Evolutionary conservation across 2,797 vertebrate genomes (phyloP).

Genomic region (Urocyon cinereoargenteus): DNA sequence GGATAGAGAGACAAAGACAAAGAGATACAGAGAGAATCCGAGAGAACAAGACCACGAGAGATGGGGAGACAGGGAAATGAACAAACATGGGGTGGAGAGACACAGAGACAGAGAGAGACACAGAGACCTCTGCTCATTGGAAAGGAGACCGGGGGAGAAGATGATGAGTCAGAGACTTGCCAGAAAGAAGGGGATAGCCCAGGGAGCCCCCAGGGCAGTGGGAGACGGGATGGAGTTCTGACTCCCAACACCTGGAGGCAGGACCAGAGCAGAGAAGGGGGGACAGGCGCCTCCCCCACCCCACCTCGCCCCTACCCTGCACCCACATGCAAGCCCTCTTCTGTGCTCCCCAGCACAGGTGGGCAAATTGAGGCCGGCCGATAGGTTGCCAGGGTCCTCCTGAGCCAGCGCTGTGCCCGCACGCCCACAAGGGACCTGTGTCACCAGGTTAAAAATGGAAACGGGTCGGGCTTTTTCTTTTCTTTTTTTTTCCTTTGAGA

Average conservation of each 20-base stretch:
- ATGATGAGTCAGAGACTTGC: neutral
- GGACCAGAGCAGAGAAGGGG: neutral
- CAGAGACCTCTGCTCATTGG: neutral
- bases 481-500: constrained; percentile 84
- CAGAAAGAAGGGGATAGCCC: neutral
- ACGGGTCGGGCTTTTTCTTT: constrained; percentile 36
- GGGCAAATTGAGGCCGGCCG: neutral
- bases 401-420: constrained; percentile 80
- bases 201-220: neutral
- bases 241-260: neutral
- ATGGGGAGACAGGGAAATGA: neutral
- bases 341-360: neutral
- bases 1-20: neutral
- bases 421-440: constrained; percentile 2
- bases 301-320: rapidly evolving
- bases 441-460: constrained; percentile 91
- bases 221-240: neutral
- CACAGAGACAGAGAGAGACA: neutral
- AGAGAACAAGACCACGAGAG: neutral
- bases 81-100: neutral
- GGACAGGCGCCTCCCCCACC: rapidly evolving
- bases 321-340: neutral
- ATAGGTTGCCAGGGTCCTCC: constrained; percentile 58
- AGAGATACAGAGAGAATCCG: neutral
- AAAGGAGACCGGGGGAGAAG: neutral